Percentiles rank a stretch among this genome's conserved stretches.
These are phyloP conservation scores for Trachelus iudaicus DNA, from an alignment of 2,888 invertebrate species.

Conservation along the genomic window DNA sequence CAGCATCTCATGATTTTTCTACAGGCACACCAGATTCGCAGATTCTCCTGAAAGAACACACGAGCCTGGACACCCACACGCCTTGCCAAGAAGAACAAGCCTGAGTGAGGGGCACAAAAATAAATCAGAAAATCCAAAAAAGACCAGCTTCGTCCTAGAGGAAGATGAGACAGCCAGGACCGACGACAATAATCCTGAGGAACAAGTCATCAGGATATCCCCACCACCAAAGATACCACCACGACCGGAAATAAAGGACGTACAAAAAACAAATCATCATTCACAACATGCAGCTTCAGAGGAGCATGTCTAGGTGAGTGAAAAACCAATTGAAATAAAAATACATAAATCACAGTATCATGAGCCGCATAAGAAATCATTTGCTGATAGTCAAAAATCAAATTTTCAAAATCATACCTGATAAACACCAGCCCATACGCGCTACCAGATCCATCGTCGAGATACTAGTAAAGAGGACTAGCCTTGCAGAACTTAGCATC, in stretches of 20 bases:
- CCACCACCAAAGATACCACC: conserved; percentile 28
- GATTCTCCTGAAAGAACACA: conserved; percentile 38
- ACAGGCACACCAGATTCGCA: conserved; percentile 44
- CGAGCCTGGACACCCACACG: conserved; percentile 29
- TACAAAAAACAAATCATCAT: conserved; percentile 41
- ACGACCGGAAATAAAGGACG: conserved; percentile 33
- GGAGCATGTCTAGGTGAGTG: conserved; percentile 49
- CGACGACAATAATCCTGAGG: conserved; percentile 17
- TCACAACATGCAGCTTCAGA: conserved; percentile 29
- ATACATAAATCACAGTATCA: neutral
- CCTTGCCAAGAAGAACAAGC: conserved; percentile 37
- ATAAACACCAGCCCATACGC: neutral
- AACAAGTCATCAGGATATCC: conserved; percentile 29
- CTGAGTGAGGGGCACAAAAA: conserved; percentile 35
- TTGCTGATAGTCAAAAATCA: neutral
- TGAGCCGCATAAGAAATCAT: neutral
- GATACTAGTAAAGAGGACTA: neutral
- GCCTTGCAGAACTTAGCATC: neutral
- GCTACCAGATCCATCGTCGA: neutral
- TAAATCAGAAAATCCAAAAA: conserved; percentile 34
- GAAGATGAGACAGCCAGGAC: conserved; percentile 25
- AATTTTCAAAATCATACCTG: neutral
- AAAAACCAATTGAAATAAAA: neutral
- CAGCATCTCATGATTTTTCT: neutral
- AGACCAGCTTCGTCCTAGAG: conserved; percentile 40